Evolutionary conservation across 2,113 vertebrate species (phyloP).

Genomic region (Anarhynchus alexandrinus): DNA sequence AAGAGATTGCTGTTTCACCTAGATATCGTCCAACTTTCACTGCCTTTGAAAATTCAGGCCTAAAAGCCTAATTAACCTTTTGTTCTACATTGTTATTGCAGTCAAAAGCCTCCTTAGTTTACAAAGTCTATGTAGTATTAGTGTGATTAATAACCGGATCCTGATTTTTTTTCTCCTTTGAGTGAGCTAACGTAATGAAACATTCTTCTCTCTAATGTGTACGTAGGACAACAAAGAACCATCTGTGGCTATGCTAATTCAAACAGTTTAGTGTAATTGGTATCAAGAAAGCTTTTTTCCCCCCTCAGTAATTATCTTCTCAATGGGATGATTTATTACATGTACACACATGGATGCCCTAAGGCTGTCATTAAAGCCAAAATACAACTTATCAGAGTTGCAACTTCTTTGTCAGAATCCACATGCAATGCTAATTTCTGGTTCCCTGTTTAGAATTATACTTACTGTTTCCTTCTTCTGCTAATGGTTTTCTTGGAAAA

Average conservation of each 20-base stretch:
- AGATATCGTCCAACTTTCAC: not conserved
- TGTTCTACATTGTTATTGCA: constrained; percentile 31
- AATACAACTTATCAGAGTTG: constrained; percentile 28
- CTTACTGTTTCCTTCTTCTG: constrained; percentile 35
- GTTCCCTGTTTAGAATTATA: not conserved
- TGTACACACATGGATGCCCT: not conserved
- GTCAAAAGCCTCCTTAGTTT: constrained; percentile 43
- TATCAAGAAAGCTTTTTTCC: not conserved
- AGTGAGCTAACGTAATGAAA: constrained; percentile 51
- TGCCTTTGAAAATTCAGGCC: constrained; percentile 5
- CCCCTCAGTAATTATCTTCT: constrained; percentile 68
- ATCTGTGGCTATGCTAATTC: constrained; percentile 66
- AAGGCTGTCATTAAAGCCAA: constrained; percentile 27
- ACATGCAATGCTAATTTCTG: constrained; percentile 16
- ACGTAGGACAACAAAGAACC: constrained; percentile 55
- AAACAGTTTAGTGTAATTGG: constrained; percentile 57
- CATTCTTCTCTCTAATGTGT: constrained; percentile 16
- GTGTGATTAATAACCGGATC: constrained; percentile 63
- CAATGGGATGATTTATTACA: constrained; percentile 70
- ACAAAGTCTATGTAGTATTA: constrained; percentile 43
- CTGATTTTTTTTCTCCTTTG: constrained; percentile 54
- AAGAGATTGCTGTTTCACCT: not conserved
- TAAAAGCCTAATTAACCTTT: constrained; percentile 46
- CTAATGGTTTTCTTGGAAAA: constrained; percentile 52
- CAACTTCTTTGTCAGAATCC: constrained; percentile 45